Evolutionary conservation across 2,797 vertebrate species (phyloP), one percentile per base, ranked within the genome.

Genomic region (Cryptoprocta ferox): DNA sequence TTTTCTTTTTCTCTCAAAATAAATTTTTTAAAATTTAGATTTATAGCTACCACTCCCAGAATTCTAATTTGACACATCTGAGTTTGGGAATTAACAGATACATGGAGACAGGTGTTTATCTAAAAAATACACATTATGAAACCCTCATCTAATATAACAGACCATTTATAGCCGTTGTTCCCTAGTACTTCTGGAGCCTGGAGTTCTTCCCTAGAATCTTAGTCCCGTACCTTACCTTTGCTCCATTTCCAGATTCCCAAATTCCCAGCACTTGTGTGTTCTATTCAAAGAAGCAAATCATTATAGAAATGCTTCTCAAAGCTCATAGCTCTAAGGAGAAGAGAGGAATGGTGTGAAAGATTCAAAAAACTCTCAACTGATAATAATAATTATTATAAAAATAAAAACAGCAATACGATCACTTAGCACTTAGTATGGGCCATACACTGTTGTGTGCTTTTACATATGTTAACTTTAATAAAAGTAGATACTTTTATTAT

Each of bases 61-160:
- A 93, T 89, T 86, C 28, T 93, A 95, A 82, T 61, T 95, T 78
- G 24, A 5, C 53, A 85, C 82, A 1, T 85, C 30, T 91, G 15
- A 30, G 9, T 35, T 68, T 70, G 50, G 26, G 37, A 71, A 42
- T 66, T 73, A 88, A 81, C 30, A 86, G n/a, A 18, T 61, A 56
- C 18, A 76, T 81, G 85, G 26, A 89, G 24, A 89, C 10, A 89
- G 26, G 8, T 61, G 28, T 61, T 61, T 71, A 93, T 28, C 14
- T 86, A 73, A 89, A 92, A 1, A 63, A 48, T 80, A 53, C 10
- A 89, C 18, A 89, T 89, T 78, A 48, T 73, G 24, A 89, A 89
- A 56, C 5, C 9, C 1, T 73, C 37, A 73, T 32, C 4, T 45
- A 42, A 94, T 48, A n/a, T 8, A 45, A 87, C 35, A 96, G 28